Percentiles rank a stretch among this genome's conserved stretches.
phyloP scores from a whole-genome alignment of 1,140 invertebrate genomes.

The Drosophila setifemur region DNA sequence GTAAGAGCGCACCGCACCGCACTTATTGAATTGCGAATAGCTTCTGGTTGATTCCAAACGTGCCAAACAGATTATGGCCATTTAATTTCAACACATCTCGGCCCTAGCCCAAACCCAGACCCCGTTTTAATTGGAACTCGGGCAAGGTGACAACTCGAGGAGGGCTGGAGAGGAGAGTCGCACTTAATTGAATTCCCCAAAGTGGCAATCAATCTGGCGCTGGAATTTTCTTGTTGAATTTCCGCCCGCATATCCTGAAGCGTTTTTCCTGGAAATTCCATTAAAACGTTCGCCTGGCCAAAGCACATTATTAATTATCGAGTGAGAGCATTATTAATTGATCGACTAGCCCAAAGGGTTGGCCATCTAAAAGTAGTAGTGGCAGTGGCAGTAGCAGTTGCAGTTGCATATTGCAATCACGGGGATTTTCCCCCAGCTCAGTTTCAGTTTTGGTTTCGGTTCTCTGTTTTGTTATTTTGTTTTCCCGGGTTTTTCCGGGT shows the following conservation, averaged over 20 bases:
- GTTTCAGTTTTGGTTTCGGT: not conserved
- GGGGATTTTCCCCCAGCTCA: not conserved
- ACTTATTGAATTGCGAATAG: not conserved
- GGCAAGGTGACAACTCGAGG: not conserved
- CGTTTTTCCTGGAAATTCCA: conserved; percentile 27
- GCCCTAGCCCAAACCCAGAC: too few relatives aligned
- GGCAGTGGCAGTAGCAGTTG: too few relatives aligned
- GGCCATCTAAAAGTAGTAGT: not conserved
- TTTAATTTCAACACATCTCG: conserved; percentile 26
- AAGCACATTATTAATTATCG: conserved; percentile 19
- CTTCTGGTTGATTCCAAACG: conserved; percentile 5
- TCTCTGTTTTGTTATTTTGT: not conserved
- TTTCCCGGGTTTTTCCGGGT: not conserved
- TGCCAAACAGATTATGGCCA: conserved; percentile 3
- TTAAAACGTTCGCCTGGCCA: conserved; percentile 14
- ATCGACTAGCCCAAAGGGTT: not conserved
- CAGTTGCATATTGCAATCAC: conserved; percentile 20
- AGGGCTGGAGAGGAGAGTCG: not conserved
- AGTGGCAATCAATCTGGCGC: conserved; percentile 35
- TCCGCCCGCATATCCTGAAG: conserved; percentile 31
- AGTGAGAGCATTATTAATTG: conserved; percentile 4
- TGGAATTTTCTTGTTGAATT: conserved; percentile 17
- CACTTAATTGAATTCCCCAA: conserved; percentile 21
- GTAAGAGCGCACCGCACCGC: not conserved
- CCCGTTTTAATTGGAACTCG: not conserved